Conservation (phyloP, 2,113 vertebrate genomes). For the Oplegnathus fasciatus region DNA sequence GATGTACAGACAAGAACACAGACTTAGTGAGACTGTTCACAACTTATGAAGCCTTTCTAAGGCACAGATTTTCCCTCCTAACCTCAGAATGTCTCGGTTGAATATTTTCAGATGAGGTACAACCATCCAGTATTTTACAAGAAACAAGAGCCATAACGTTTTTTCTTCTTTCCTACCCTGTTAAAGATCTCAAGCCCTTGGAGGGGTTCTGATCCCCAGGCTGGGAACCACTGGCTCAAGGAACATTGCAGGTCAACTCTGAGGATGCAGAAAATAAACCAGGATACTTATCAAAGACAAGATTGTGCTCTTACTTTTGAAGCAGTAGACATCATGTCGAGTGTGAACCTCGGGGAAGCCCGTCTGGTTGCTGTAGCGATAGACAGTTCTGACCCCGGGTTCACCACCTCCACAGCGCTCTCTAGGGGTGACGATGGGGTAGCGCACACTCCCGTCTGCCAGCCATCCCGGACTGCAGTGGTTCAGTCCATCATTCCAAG, state of each 20-base stretch:
- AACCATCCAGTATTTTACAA: background rate
- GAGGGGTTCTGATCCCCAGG: too few relatives aligned
- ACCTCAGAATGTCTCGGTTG: background rate
- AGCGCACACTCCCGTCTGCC: constrained; percentile 93
- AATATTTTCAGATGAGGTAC: background rate
- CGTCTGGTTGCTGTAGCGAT: constrained; percentile 93
- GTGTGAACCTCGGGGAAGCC: constrained; percentile 90
- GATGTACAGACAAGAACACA: background rate
- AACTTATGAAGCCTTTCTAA: too few relatives aligned
- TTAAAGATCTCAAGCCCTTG: too few relatives aligned
- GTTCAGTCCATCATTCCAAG: constrained; percentile 92
- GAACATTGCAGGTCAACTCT: background rate
- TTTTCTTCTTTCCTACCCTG: background rate
- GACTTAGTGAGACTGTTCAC: too few relatives aligned
- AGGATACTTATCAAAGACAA: background rate
- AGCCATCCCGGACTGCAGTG: constrained; percentile 95
- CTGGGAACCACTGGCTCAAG: background rate
- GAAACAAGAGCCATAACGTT: background rate
- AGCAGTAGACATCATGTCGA: constrained; percentile 93
- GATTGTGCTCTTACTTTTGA: constrained; percentile 85
- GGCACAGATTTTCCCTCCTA: background rate
- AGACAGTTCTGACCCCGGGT: constrained; percentile 92
- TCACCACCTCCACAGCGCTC: constrained; percentile 91
- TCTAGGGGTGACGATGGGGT: constrained; percentile 91
- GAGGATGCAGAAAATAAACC: background rate